Base-by-base conservation (phyloP, 2,888 invertebrate species). In the Sericinus montela region DNA sequence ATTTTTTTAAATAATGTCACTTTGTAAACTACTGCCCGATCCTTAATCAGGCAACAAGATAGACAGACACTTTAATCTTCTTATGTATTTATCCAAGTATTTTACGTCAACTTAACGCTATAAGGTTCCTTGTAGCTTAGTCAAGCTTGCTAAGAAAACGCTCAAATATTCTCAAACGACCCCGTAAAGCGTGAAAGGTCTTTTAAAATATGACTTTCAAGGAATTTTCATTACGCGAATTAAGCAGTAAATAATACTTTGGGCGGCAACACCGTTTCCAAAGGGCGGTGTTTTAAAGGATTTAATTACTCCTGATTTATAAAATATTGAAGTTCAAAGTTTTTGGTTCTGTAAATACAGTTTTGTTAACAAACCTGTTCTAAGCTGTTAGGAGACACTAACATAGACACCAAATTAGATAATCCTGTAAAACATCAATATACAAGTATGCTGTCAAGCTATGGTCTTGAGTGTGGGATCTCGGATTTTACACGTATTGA, bases 231-330 rank as follows among this genome's bases (percentile, higher is more conserved):
- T 48, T 40, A 41, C 51, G 51, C 50, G 47, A 51, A 45, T 48
- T 50, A 43, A 53, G 45, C 32, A 42, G 48, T 50, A 47, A 48
- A 52, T 50, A 45, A 55, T 54, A 51, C 45, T 43, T 59, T 57
- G 30, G 41, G 38, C 48, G 41, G 47, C 23, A 25, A 51, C 34
- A 34, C 29, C 36, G 37, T 37, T 39, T 45, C 39, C 42, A 48
- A 46, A 46, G 50, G 52, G 41, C 44, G 46, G 51, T 43, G 37
- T 44, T 38, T 40, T 56, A 47, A 52, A 45, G 42, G 36, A 42
- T 29, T 46, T 42, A 39, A 41, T 41, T 45, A 41, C 52, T 52
- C 45, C 48, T 34, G 28, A 13, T 32, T 9, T 34, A 19, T 49
- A 44, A 44, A 49, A 35, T 38, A 41, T 19, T 49, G 34, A 32